Evolutionary conservation across 1,140 invertebrate genomes (phyloP), one percentile per base, ranked within the genome.

Genomic region (Papilio dardanus): DNA sequence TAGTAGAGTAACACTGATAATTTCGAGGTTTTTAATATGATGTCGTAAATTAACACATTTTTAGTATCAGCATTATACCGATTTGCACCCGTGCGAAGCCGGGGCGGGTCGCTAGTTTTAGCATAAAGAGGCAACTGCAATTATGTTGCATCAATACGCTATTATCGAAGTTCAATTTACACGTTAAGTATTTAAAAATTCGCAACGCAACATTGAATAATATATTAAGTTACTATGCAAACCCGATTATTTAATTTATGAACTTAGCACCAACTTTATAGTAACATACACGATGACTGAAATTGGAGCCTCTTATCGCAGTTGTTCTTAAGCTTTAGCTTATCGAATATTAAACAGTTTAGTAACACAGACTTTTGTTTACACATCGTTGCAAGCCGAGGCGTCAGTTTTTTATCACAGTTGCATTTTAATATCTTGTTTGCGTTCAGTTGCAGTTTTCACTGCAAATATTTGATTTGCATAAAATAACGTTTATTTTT

Each of bases 341-440:
- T 83, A 85, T 83, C 82, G 75, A 62, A 82, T 75, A 81, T 81
- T 85, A 85, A 82, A 80, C 80, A 79, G 24, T 80, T 81, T 76
- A 54, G 77, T 71, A 74, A 62, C 58, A 75, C 14, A 50, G 62
- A 28, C 12, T 28, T 14, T 14, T 28, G 12, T 62, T 62, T 30
- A 73, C 30, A 73, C 28, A 33, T 30, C 31, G 12, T 21, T 54
- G 28, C 28, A 58, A 31, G 30, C 35, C 4, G 33, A 19, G 65
- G 30, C 71, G 46, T 35, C 46, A 73, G 35, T 58, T 33, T 62
- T 50, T 73, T 73, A 73, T 73, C 30, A 58, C 28, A 33, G 31
- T 24, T 73, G 46, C 35, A 54, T 54, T 58, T 62, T 62, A 62
- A 58, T 73, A 73, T 73, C 46, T 73, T 73, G 31, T 73, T 73